These are phyloP conservation scores for Cactoblastis cactorum DNA, from an alignment of 2,888 invertebrate genomes.

Conservation along the genomic window DNA sequence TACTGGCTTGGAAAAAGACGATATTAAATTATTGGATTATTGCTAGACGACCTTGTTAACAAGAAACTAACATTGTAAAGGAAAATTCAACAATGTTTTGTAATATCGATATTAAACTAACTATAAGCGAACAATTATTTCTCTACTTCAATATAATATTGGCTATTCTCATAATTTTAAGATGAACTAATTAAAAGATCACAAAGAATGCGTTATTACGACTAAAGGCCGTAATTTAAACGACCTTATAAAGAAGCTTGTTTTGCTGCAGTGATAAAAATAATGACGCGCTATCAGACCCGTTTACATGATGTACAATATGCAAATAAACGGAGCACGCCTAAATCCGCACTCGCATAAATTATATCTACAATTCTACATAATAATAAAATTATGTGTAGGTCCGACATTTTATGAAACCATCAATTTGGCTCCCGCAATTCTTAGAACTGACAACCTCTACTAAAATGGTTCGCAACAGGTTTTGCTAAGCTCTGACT, in stretches of 20 bases:
- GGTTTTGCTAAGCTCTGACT: background rate
- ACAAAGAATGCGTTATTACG: conserved; percentile 30
- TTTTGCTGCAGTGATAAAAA: conserved; percentile 34
- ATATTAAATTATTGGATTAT: conserved; percentile 6
- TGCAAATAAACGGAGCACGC: background rate
- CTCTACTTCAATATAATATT: background rate
- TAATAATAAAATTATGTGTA: conserved; percentile 13
- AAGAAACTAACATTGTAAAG: background rate
- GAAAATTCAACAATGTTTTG: background rate
- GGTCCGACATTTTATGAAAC: conserved; percentile 11
- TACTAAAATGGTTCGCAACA: background rate
- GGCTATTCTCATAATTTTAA: background rate
- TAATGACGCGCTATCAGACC: conserved; percentile 23
- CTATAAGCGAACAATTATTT: background rate
- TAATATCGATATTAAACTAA: background rate
- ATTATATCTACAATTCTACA: conserved; percentile 13
- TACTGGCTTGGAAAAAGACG: background rate
- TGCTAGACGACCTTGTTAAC: background rate
- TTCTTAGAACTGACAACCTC: conserved; percentile 14
- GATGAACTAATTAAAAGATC: conserved; percentile 7
- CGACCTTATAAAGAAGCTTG: conserved; percentile 30
- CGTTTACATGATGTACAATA: conserved; percentile 10
- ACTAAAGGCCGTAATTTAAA: conserved; percentile 25
- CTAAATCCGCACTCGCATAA: conserved; percentile 11
- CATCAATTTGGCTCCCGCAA: conserved; percentile 10